Conservation (phyloP, 2,888 invertebrate genomes). For the Drosophila rellima region DNA sequence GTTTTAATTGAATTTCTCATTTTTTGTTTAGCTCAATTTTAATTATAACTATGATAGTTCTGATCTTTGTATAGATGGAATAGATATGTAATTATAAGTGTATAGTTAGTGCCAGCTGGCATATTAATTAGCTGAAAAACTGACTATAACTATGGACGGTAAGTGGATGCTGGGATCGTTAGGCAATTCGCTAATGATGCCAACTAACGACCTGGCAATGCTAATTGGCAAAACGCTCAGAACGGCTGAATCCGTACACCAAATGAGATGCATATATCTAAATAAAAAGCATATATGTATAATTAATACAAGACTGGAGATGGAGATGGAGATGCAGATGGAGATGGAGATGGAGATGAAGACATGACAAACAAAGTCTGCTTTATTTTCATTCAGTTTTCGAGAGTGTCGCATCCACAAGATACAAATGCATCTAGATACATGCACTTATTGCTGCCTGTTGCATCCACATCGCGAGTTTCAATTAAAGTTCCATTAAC, state of each 20-base stretch:
- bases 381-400: constrained; percentile 38
- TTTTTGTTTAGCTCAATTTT: neutral
- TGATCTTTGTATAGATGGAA: constrained; percentile 1
- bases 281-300: constrained; percentile 15
- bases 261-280: constrained; percentile 20
- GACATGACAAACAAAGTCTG: constrained; percentile 53
- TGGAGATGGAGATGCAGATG: no score
- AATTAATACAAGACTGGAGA: constrained; percentile 28
- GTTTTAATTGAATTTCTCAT: neutral
- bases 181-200: constrained; percentile 73
- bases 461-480: constrained; percentile 60
- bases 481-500: constrained; percentile 81
- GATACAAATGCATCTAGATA: constrained; percentile 47
- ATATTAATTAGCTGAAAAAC: constrained; percentile 31
- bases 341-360: no score
- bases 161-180: constrained; percentile 47
- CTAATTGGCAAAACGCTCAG: constrained; percentile 65
- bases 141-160: constrained; percentile 3
- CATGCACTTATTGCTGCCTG: constrained; percentile 16
- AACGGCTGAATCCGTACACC: constrained; percentile 28
- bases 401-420: constrained; percentile 35
- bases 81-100: constrained; percentile 13
- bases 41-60: neutral
- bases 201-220: constrained; percentile 68
- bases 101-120: constrained; percentile 21